phyloP scores from a whole-genome alignment of 2,113 vertebrate species.

The Microcebus griseorufus region DNA sequence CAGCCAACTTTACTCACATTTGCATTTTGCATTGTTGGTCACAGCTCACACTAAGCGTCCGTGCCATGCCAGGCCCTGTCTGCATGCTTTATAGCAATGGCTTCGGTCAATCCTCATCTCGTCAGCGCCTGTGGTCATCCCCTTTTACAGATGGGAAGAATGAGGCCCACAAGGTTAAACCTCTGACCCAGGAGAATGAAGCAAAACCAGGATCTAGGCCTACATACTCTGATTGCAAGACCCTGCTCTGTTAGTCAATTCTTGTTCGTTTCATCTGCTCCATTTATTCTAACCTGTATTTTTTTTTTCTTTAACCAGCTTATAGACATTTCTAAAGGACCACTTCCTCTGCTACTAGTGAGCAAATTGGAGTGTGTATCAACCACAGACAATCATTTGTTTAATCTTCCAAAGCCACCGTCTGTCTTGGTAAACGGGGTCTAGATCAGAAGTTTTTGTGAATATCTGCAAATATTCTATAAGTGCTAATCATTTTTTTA shows the following conservation, averaged over 20 bases:
- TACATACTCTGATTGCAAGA: not conserved
- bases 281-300: not conserved
- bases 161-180: not conserved
- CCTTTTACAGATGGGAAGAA: not conserved
- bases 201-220: not conserved
- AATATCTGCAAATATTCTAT: not conserved
- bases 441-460: not conserved
- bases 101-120: not conserved
- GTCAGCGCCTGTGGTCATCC: not conserved
- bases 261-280: not conserved
- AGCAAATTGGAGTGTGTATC: not conserved
- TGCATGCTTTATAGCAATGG: not conserved
- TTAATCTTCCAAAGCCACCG: not conserved
- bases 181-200: not conserved
- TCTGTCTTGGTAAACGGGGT: not conserved
- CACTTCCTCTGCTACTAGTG: not conserved
- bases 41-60: not conserved
- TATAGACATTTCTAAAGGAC: not conserved
- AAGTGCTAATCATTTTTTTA: not conserved
- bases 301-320: not conserved
- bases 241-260: not conserved
- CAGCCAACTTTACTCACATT: not conserved
- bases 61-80: not conserved
- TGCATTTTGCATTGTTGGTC: not conserved
- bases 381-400: not conserved